Evolutionary conservation across 2,797 vertebrate species (phyloP), one percentile per base, ranked within the genome.

Genomic region (Sebastes miniatus): DNA sequence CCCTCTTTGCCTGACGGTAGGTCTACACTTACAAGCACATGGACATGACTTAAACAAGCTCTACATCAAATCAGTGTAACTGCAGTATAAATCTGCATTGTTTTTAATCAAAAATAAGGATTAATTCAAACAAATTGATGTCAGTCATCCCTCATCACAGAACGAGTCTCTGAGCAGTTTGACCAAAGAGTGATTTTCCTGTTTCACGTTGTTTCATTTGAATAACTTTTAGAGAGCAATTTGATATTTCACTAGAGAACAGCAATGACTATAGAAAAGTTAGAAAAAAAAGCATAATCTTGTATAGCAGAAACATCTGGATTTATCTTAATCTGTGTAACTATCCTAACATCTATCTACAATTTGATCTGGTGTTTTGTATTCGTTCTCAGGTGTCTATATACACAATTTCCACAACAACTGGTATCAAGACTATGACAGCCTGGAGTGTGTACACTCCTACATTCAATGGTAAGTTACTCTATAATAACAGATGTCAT

Each of bases 381-480:
- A 3, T 79, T 57, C 78, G n/a, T 85, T 16, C 20, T 77, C 64
- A 99, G 98, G 85, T 63, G 50, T 95, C 4, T 1, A 0, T 70
- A 97, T 99, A 74, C 10, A 92, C 0, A 52, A 74, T 0, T 95
- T 98, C 77, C 97, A 98, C 61, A 2, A 54, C 0, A 0, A 50
- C 0, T 99, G 98, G 97, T 54, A 0, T 29, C 27, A 85, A 3
- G 8, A 95, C 0, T 98, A 98, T 64, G 20, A 71, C 0, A n/a
- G 0, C 0, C 93, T 99, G 81, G 98, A 99, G 87, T 6, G 71
- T 32, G 96, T 96, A 14, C 98, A 99, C 82, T 96, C 95, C 0
- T 99, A 95, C 83, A 98, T 99, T 90, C 97, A 99, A 20, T 99
- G 98, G 98, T 99, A 94, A 96, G 86, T 50, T 70, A 6, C 11